Base-by-base conservation (phyloP, 2,888 invertebrate genomes). In the Tridacna crocea region DNA sequence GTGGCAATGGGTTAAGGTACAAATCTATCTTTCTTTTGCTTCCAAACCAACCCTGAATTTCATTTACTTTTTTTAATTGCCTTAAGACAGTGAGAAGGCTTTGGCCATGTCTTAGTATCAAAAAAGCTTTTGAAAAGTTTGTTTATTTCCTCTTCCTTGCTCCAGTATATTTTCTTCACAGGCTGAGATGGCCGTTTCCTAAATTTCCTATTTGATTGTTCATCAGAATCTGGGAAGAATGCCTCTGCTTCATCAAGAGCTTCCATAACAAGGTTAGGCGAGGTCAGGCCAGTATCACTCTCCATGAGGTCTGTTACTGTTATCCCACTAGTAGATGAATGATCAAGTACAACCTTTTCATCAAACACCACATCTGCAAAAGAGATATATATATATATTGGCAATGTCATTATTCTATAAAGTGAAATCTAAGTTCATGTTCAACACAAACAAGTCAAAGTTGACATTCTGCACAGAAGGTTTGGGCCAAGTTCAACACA, bases 91-190 rank as follows among this genome's bases (percentile, higher is more conserved):
- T 36, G 36, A 36, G 36, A 36, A 36, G 2, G 36, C 36, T 36
- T 36, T 36, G 36, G 36, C 36, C 36, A 8, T 36, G 36, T 36
- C 70, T 70, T 24, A n/a, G 66, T n/a, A 46, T 70, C 46, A 70
- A 26, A 46, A 70, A 70, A 66, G 36, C 66, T 66, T 66, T 66
- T 66, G 66, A 66, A 66, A 66, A 66, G 66, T 66, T 66, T 55
- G 55, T n/a, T 19, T 66, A 66, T 66, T 66, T 66, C 66, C 36
- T 36, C 36, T 36, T 66, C 66, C 27, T 66, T 66, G 66, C 36
- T 66, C 66, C 66, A 66, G 66, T 66, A 66, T 36, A 66, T 36
- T 66, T 66, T 66, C 36, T 66, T 24, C 27, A 66, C 66, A 36
- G 66, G 66, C 36, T 66, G 66, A 66, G 66, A 66, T 66, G 66